A percentile compares a stretch with the other conserved stretches of the same genome.
Conservation (phyloP, 2,888 invertebrate genomes). For the Lissocephala sabroskyi region DNA sequence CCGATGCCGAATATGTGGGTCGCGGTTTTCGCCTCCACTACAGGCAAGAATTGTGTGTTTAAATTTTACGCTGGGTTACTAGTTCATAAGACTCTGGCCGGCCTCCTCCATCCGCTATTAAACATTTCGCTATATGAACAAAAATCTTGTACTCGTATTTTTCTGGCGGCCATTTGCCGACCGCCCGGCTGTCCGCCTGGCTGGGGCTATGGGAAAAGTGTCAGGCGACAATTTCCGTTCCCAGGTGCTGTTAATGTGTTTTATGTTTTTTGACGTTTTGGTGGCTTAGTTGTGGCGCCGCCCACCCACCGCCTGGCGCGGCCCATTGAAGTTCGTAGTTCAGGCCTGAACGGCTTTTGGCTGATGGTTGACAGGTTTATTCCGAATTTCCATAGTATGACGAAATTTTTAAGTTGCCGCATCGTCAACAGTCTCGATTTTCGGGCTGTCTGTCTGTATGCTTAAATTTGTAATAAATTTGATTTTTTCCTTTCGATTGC, state of each 20-base stretch:
- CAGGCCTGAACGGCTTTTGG: slow-evolving; percentile 41
- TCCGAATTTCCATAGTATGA: slow-evolving; percentile 58
- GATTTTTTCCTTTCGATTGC: slow-evolving; percentile 66
- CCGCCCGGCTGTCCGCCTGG: slow-evolving; percentile 1
- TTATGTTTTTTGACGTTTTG: slow-evolving; percentile 60
- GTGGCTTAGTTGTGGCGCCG: slow-evolving; percentile 55
- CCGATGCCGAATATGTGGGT: slow-evolving; percentile 78
- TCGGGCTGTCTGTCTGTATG: slow-evolving; percentile 40
- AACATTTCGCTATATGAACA: no score
- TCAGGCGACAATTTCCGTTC: slow-evolving; percentile 52
- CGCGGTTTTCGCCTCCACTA: slow-evolving; percentile 81
- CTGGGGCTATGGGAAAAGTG: slow-evolving; percentile 38
- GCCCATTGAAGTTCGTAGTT: slow-evolving; percentile 43
- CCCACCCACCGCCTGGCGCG: slow-evolving; percentile 40
- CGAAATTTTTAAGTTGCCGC: slow-evolving; percentile 66
- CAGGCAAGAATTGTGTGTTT: slow-evolving; percentile 78
- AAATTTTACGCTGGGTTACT: slow-evolving; percentile 22
- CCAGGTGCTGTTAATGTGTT: slow-evolving; percentile 63
- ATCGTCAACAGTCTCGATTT: slow-evolving; percentile 29
- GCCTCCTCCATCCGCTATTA: no score
- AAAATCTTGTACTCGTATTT: no score
- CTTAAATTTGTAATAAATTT: slow-evolving; percentile 66
- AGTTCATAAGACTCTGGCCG: no score
- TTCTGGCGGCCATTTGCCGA: no score
- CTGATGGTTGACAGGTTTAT: slow-evolving; percentile 65